Evolutionary conservation across 2,888 invertebrate species (phyloP).

Genomic region (Agonopterix heracliana): DNA sequence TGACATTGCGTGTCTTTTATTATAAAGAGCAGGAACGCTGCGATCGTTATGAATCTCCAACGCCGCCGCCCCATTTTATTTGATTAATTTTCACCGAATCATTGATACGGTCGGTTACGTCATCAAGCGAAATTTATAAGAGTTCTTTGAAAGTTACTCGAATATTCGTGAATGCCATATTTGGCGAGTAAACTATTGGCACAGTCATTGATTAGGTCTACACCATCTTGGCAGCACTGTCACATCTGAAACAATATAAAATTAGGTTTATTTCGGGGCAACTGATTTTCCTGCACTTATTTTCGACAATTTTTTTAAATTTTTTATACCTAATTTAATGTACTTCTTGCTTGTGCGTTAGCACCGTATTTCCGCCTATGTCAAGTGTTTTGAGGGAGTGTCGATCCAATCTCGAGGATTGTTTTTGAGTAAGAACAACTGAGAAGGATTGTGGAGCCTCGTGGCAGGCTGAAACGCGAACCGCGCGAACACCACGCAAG

Average conservation of each 20-base stretch:
- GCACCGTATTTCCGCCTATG: too few species aligned
- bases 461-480: too few species aligned
- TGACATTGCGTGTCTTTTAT: slow-evolving; percentile 63
- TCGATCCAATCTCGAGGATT: too few species aligned
- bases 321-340: too few species aligned
- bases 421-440: too few species aligned
- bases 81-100: slow-evolving; percentile 58
- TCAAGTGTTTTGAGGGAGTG: too few species aligned
- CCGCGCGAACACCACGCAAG: too few species aligned
- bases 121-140: slow-evolving; percentile 30
- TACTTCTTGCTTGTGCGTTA: too few species aligned
- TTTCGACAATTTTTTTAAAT: too few species aligned
- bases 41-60: slow-evolving; percentile 62
- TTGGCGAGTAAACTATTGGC: slow-evolving; percentile 34
- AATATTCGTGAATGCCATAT: slow-evolving; percentile 35
- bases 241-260: slow-evolving; percentile 61
- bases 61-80: slow-evolving; percentile 65
- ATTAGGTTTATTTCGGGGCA: slow-evolving; percentile 2
- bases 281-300: too few species aligned
- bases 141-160: slow-evolving; percentile 33
- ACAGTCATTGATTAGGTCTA: slow-evolving; percentile 36
- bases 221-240: slow-evolving; percentile 40
- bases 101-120: slow-evolving; percentile 41
- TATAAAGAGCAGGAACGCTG: slow-evolving; percentile 59
- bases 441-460: too few species aligned